A percentile compares a stretch with the other conserved stretches of the same genome.
Conservation (phyloP, 2,888 invertebrate species). For the Latheticus oryzae region DNA sequence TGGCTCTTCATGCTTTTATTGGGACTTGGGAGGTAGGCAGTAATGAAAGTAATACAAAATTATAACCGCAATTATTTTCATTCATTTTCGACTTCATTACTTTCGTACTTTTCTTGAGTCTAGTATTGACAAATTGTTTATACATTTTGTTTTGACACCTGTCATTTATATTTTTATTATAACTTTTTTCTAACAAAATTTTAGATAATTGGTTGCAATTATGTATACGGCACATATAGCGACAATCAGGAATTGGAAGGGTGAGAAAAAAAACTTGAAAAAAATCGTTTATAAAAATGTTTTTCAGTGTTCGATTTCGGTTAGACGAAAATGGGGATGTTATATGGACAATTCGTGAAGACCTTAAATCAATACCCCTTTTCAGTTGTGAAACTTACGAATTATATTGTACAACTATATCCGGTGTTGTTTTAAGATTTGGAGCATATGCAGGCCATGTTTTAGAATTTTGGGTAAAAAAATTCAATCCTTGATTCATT, state of each 20-base stretch:
- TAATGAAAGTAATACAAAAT: no score
- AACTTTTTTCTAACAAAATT: conserved; percentile 45
- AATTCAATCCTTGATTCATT: conserved; percentile 1
- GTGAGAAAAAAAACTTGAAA: conserved; percentile 56
- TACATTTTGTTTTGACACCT: conserved; percentile 44
- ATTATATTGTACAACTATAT: conserved; percentile 62
- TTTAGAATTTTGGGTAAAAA: conserved; percentile 70
- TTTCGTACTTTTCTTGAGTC: neutral
- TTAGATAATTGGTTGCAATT: conserved; percentile 67
- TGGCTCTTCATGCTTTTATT: conserved; percentile 63
- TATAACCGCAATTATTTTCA: conserved; percentile 1
- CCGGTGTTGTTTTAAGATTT: conserved; percentile 66
- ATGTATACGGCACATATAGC: conserved; percentile 58
- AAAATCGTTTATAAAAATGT: neutral
- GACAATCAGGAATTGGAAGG: conserved; percentile 68
- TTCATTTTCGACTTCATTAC: neutral
- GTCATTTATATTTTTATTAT: conserved; percentile 33
- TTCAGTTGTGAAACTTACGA: conserved; percentile 79
- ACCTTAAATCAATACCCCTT: conserved; percentile 69
- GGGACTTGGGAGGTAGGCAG: conserved; percentile 70
- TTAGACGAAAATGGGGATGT: conserved; percentile 75
- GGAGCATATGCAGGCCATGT: conserved; percentile 75
- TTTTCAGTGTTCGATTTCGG: conserved; percentile 65
- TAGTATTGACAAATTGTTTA: conserved; percentile 32
- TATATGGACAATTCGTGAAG: conserved; percentile 71